Base-by-base conservation (phyloP, 2,113 vertebrate species). In the Ceyx cyanopectus region DNA sequence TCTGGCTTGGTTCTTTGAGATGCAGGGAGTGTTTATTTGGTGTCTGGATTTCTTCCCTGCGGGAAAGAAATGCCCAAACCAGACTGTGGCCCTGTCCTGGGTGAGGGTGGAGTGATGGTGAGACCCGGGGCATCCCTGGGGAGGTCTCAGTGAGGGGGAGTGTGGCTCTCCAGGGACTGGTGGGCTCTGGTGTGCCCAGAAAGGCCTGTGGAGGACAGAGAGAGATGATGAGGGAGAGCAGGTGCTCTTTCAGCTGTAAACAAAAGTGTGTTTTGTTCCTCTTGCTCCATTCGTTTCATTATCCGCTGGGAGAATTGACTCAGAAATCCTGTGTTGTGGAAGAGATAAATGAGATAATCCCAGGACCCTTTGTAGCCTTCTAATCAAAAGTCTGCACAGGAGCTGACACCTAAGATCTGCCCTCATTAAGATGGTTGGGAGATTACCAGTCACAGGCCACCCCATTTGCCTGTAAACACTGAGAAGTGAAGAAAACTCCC, bases 371-470 rank as follows among this genome's bases (percentile, higher is more conserved):
- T 88, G 88, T 90, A 78, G 80, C 82, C 50, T 89, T 93, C 75
- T 92, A 76, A 96, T 94, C 90, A 90, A 58, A 76, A 82, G 67
- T 89, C 81, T 96, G 40, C 40, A 1, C 57, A 78, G 86, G 89
- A 70, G 81, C 90, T 78, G 92, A 85, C 92, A 86, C 85, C 73
- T 91, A 6, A 83, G 72, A 77, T 93, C 92, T 95, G 72, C 79
- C 82, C 88, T 95, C 65, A 85, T 95, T 91, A 95, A 85, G 82
- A 54, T 6, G 10, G 76, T 34, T 70, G 79, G 82, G 94, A 83
- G 91, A 94, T 82, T 92, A 89, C 75, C 63, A 22, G 63, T 80
- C 87, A 58, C 70, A 81, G 81, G 51, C 86, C 75, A 62, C 75
- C 46, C 24, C 7, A 37, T 78, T 80, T 92, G 81, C 66, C 53